Evolutionary conservation across 1,140 invertebrate species (phyloP).

Genomic region (Pemphigus obesinymphae): DNA sequence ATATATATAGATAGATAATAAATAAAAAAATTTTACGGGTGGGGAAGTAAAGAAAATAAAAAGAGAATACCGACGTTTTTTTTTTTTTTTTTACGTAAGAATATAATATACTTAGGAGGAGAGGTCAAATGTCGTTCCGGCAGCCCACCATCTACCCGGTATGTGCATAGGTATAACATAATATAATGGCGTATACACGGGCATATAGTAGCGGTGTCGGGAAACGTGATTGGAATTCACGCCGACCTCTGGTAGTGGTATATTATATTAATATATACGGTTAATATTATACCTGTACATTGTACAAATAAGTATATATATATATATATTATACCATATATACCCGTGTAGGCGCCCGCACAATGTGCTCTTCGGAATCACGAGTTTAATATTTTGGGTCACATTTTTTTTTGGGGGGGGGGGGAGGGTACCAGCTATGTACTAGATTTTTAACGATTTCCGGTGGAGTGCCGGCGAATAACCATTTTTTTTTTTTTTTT

Average conservation of each 20-base stretch:
- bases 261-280: background rate
- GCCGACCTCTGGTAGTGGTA: background rate
- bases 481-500: no score
- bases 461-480: no score
- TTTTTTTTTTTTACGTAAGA: background rate
- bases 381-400: no score
- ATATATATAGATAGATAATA: background rate
- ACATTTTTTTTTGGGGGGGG: no score
- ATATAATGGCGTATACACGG: background rate
- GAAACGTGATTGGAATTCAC: conserved; percentile 4
- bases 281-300: background rate
- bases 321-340: background rate
- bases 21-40: background rate
- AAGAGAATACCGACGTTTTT: background rate
- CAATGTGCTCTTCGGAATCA: no score
- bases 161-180: no score
- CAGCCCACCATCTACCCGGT: no score
- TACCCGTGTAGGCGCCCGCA: no score
- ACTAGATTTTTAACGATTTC: no score
- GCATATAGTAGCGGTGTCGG: no score
- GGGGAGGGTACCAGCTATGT: no score
- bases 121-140: conserved; percentile 14
- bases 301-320: background rate
- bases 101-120: no score
- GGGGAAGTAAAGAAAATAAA: background rate